Base-by-base conservation (phyloP, 2,113 vertebrate species). In the Solea solea region DNA sequence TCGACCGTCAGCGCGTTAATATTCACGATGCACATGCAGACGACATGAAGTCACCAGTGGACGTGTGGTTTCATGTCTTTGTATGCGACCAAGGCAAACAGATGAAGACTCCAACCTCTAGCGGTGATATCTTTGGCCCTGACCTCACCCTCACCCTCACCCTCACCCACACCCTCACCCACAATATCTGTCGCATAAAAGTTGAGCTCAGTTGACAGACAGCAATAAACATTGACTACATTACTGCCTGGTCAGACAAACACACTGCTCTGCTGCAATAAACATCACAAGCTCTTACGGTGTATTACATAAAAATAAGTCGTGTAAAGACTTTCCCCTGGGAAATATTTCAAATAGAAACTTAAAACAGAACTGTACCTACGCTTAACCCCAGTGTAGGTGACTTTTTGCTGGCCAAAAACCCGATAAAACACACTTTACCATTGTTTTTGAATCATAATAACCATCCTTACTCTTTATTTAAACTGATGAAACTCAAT, bases 201-300 rank as follows among this genome's bases (percentile, higher is more conserved):
- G 63, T 27, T 60, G 48, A 76, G 57, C 54, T 74, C 44, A 61
- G 42, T 55, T 83, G 82, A 86, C 55, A 59, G 78, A 78, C 56
- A 63, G 72, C 46, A 34, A 46, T 61, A 68, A 76, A 74, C 72
- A 81, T 46, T 10, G 11, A 40, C 67, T 9, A 21, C 83, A 76
- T 86, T 49, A 73, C 61, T 46, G 28, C 11, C 42, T 25, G 13
- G 13, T 14, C 50, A 14, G 39, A 56, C 53, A 9, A 66, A 9
- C 6, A 53, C 58, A 9, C 45, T 28, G 2, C 52, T n/a, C 14
- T 44, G 41, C 9, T 21, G 21, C 21, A 21, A 21, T 21, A 21
- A 21, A 21, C 21, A 21, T 21, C 21, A 21, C 21, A 21, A 70
- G 46, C 61, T 49, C 27, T 49, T 39, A 50, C 2, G 16, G 15